These are phyloP conservation scores for Simalia tracyae DNA, from an alignment of 2,797 vertebrate genomes.

Conservation along the genomic window DNA sequence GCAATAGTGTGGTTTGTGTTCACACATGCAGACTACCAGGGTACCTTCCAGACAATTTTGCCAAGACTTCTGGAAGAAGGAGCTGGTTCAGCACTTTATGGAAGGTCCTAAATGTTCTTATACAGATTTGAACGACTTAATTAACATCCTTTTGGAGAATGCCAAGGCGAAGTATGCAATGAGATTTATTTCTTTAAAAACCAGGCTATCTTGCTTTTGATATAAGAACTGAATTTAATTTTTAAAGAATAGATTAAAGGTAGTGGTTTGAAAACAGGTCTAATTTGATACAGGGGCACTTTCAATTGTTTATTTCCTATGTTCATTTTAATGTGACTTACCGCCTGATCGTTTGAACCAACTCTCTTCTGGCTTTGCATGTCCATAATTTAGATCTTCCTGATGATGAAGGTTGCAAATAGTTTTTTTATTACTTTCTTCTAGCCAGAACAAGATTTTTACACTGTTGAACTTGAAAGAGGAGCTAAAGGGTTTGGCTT, in stretches of 20 bases:
- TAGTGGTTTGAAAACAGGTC: neutral
- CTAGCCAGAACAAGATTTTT: slow-evolving; percentile 89
- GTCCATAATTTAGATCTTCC: neutral
- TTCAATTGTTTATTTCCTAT: neutral
- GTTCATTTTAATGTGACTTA: neutral
- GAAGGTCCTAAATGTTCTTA: neutral
- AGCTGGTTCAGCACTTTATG: neutral
- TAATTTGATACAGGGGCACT: neutral
- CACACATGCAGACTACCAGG: neutral
- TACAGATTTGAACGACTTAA: neutral
- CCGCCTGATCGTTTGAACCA: neutral
- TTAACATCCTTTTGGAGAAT: neutral
- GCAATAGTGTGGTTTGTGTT: neutral
- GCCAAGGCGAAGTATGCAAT: neutral
- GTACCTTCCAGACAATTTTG: neutral
- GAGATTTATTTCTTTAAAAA: neutral
- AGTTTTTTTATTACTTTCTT: slow-evolving; percentile 31
- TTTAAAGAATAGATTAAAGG: neutral
- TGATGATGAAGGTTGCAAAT: neutral
- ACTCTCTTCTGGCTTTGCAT: neutral
- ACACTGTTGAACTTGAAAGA: slow-evolving; percentile 94
- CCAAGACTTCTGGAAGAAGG: neutral
- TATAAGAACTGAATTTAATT: neutral
- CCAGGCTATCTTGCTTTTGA: neutral
- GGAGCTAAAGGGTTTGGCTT: slow-evolving; percentile 98